Evolutionary conservation across 92 coral and sea anemone genomes (phyloP), one percentile per base, ranked within the genome.

Genomic region (Scolanthus callimorphus): DNA sequence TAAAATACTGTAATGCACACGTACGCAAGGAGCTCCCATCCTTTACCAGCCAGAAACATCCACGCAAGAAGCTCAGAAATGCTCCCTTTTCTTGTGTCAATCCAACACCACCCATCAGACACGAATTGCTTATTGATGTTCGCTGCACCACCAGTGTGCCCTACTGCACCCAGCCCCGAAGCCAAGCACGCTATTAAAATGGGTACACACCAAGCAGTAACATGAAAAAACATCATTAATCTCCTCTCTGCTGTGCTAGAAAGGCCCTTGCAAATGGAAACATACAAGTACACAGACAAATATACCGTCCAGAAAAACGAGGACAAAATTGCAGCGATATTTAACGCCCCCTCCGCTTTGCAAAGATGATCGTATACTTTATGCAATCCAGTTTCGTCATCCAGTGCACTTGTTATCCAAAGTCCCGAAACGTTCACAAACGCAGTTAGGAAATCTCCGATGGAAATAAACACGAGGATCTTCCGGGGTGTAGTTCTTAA

Each of bases 101-200:
- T 80, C 97, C 97, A 91, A 21, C 97, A 91, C 97, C 97, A 91
- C 0, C 96, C 97, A 0, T 80, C 90, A 0, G 97, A 79, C 1
- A 68, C 63, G 9, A 34, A 34, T 1, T 27, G 22, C 24, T 24
- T 27, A 19, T 54, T 51, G 0, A 2, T 20, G 15, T 34, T 6
- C 6, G 15, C 41, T 13, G 60, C 2, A 29, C 57, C 73, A 0
- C 56, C 63, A 27, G 81, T 46, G 31, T 37, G 30, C 1, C 95
- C 97, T 11, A 77, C 63, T 3, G 49, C 74, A 0, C 25, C 6
- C 44, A 39, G 0, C 4, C 41, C 63, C 20, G 51, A 62, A 0
- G 92, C 96, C 0, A 66, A 31, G 19, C 59, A 60, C 38, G 91
- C 79, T 23, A 88, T 45, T 0, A 69, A 3, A 8, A 70, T 1